phyloP scores from a whole-genome alignment of 2,113 vertebrate genomes.

The Gopherus evgoodei region DNA sequence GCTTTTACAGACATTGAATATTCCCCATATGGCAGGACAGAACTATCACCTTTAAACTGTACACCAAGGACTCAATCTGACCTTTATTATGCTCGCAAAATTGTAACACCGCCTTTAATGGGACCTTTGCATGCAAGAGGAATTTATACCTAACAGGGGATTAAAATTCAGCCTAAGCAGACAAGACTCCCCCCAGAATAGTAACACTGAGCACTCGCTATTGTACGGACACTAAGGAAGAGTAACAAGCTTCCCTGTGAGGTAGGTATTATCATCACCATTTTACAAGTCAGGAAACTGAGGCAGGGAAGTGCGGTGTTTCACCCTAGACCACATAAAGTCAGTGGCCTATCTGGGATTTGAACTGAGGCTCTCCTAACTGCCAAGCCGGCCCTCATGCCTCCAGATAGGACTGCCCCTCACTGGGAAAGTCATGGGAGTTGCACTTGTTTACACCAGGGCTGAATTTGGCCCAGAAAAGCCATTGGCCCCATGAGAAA shows the following conservation, averaged over 20 bases:
- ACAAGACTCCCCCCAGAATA: neutral
- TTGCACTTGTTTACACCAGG: neutral
- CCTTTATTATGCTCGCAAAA: neutral
- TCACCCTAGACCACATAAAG: neutral
- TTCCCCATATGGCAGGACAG: neutral
- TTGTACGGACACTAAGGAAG: neutral
- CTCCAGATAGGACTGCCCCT: neutral
- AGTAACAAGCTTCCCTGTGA: neutral
- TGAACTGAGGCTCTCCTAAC: neutral
- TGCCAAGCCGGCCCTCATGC: neutral
- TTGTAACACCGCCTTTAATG: neutral
- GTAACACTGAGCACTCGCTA: neutral
- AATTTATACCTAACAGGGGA: neutral
- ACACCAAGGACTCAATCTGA: neutral
- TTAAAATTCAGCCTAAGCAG: neutral
- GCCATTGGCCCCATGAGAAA: neutral
- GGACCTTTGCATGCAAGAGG: fast-evolving
- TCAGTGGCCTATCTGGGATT: neutral
- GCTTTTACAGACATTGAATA: neutral
- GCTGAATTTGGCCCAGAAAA: neutral
- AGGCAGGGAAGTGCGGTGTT: neutral
- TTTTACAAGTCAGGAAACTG: neutral
- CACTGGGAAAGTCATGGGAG: neutral
- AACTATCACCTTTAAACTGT: neutral
- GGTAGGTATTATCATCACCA: neutral